These are phyloP conservation scores for Acrocephalus scirpaceus DNA, from an alignment of 2,797 vertebrate genomes.

Conservation along the genomic window DNA sequence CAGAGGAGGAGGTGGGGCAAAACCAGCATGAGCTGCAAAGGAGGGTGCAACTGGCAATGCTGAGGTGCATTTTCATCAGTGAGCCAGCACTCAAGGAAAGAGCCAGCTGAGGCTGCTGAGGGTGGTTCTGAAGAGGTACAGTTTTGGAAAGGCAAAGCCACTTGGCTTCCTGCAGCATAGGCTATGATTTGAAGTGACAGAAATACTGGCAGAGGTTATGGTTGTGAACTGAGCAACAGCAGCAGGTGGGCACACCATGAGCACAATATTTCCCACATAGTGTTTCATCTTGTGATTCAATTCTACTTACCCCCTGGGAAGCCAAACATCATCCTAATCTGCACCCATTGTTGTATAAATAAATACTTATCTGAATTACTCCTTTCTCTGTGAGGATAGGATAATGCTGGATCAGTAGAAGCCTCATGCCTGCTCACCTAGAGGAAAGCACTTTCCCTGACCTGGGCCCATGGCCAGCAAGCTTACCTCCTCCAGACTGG, in stretches of 20 bases:
- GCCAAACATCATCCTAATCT: neutral
- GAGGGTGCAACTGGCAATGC: neutral
- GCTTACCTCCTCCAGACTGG: neutral
- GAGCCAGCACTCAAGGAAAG: neutral
- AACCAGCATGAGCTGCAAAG: rapidly evolving
- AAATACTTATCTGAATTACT: neutral
- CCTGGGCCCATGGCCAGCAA: neutral
- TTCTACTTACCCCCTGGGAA: neutral
- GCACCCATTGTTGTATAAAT: neutral
- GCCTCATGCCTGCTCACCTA: neutral
- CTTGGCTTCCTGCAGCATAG: neutral
- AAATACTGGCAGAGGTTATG: neutral
- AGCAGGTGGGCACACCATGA: neutral
- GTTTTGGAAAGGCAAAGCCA: neutral
- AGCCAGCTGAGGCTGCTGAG: neutral
- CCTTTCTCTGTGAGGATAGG: neutral
- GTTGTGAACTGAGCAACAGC: neutral
- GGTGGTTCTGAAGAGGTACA: neutral
- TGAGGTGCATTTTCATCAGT: neutral
- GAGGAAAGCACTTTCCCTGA: neutral
- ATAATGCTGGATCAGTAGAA: neutral
- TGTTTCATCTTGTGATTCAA: neutral
- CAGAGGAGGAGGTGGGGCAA: neutral
- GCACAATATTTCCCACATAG: neutral
- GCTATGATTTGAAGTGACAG: neutral